phyloP scores from a whole-genome alignment of 2,888 invertebrate species.

The Neoscelio sp. region DNA sequence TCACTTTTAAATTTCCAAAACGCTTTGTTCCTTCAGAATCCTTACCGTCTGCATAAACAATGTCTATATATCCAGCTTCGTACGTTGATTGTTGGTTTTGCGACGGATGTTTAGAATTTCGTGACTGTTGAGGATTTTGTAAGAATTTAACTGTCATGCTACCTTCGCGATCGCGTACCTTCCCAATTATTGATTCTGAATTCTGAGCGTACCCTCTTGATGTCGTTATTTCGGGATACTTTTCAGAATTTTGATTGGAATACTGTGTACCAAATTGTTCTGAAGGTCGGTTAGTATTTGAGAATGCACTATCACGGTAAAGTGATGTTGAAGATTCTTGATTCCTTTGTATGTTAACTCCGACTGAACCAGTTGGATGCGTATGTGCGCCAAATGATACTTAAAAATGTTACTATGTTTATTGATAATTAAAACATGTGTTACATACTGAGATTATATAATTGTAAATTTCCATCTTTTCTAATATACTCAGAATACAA shows the following conservation, averaged over 20 bases:
- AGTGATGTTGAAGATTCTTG: slow-evolving; percentile 27
- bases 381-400: slow-evolving; percentile 40
- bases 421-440: neutral
- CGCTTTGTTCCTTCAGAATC: slow-evolving; percentile 70
- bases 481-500: no score
- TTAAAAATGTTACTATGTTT: slow-evolving; percentile 3
- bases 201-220: slow-evolving; percentile 25
- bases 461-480: no score
- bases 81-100: slow-evolving; percentile 29
- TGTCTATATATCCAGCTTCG: slow-evolving; percentile 80
- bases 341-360: slow-evolving; percentile 39
- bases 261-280: slow-evolving; percentile 38
- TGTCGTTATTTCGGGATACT: slow-evolving; percentile 39
- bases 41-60: slow-evolving; percentile 76
- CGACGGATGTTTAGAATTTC: slow-evolving; percentile 31
- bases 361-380: slow-evolving; percentile 44
- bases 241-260: slow-evolving; percentile 34
- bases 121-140: slow-evolving; percentile 23
- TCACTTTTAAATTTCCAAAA: slow-evolving; percentile 75
- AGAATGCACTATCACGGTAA: slow-evolving; percentile 35
- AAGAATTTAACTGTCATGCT: slow-evolving; percentile 58
- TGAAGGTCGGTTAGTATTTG: slow-evolving; percentile 38
- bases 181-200: slow-evolving; percentile 34
- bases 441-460: neutral
- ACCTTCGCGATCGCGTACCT: slow-evolving; percentile 43